These are phyloP conservation scores for Crypturellus undulatus DNA, from an alignment of 2,113 vertebrate genomes.

Conservation along the genomic window DNA sequence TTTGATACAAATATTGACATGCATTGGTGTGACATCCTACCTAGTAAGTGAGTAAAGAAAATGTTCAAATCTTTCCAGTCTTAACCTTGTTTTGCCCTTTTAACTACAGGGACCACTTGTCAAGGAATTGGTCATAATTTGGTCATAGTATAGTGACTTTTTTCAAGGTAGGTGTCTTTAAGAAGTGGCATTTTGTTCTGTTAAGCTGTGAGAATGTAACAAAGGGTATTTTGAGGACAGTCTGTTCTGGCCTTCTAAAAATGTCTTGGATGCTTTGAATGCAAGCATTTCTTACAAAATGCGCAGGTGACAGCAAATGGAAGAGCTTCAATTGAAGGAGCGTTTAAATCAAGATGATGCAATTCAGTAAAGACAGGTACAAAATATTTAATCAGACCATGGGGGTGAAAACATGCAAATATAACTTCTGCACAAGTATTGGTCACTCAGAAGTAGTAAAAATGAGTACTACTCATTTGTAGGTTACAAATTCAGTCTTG, in stretches of 20 bases:
- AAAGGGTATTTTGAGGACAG: background rate
- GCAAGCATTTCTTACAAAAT: background rate
- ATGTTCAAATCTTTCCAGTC: background rate
- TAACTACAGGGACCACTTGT: background rate
- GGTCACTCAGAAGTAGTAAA: too few species aligned
- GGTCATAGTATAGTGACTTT: background rate
- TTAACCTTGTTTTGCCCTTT: background rate
- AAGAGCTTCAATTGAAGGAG: background rate
- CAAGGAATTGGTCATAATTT: background rate
- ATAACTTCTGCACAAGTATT: background rate
- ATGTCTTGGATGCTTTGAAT: background rate
- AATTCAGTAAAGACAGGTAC: background rate
- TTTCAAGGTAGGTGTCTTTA: background rate
- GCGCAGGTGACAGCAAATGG: background rate
- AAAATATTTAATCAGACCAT: background rate
- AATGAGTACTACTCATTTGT: too few species aligned
- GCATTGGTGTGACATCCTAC: background rate
- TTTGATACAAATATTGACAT: background rate
- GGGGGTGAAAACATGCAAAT: background rate
- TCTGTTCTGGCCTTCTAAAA: background rate
- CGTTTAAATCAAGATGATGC: background rate
- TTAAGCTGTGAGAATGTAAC: background rate
- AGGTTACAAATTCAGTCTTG: background rate
- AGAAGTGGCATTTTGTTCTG: background rate
- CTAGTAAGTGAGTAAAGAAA: background rate